Percentiles rank a stretch among this genome's conserved stretches.
phyloP scores from a whole-genome alignment of 2,888 invertebrate species.

The Brenthis ino region DNA sequence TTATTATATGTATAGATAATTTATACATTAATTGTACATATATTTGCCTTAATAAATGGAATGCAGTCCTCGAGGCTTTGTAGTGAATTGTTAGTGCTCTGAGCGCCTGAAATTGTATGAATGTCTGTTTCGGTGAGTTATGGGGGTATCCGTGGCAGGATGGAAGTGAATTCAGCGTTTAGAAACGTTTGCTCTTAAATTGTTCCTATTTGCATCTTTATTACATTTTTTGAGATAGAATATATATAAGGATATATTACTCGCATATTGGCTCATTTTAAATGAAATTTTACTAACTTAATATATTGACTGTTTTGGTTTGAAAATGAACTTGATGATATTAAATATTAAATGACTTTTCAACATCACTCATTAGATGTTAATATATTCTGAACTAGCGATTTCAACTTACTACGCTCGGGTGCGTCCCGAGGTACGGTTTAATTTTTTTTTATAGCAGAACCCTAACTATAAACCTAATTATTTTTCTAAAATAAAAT shows the following conservation, averaged over 20 bases:
- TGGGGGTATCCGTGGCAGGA: slow-evolving; percentile 23
- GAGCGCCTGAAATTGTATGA: slow-evolving; percentile 41
- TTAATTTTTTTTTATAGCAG: too few relatives aligned
- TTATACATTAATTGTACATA: slow-evolving; percentile 3
- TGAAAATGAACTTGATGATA: too few relatives aligned
- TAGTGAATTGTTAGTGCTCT: slow-evolving; percentile 35
- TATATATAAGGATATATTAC: too few relatives aligned
- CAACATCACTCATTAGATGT: too few relatives aligned
- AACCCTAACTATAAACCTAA: too few relatives aligned
- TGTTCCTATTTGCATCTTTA: slow-evolving; percentile 15
- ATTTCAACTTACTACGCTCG: too few relatives aligned
- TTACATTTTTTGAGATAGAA: slow-evolving; percentile 13
- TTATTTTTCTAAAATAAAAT: too few relatives aligned
- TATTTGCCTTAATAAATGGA: slow-evolving; percentile 4
- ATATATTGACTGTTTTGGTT: not conserved
- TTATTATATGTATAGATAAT: not conserved
- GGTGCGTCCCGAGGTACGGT: too few relatives aligned
- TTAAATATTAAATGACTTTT: too few relatives aligned
- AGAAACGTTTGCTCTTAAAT: slow-evolving; percentile 21
- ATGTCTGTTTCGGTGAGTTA: slow-evolving; percentile 35
- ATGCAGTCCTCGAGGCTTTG: slow-evolving; percentile 32
- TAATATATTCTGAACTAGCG: too few relatives aligned
- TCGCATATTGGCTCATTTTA: not conserved
- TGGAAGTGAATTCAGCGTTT: slow-evolving; percentile 15
- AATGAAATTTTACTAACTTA: not conserved